Conservation (phyloP, 2,113 vertebrate species). For the Tachysurus fulvidraco region DNA sequence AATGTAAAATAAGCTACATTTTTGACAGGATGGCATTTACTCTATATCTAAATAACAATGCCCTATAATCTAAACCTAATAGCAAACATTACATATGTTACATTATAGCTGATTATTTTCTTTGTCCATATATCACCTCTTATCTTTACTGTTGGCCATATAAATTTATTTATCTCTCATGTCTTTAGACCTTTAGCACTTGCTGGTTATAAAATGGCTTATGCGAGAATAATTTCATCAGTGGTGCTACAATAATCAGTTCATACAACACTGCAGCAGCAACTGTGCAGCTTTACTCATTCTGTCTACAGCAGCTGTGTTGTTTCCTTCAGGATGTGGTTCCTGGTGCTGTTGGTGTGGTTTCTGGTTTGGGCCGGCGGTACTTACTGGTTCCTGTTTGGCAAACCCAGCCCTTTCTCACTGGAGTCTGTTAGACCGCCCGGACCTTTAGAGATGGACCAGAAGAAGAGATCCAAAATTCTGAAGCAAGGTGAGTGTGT, state of each 20-base stretch:
- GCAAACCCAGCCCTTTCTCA: slow-evolving; percentile 70
- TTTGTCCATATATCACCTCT: background rate
- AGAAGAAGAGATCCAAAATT: slow-evolving; percentile 74
- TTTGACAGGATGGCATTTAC: too few relatives aligned
- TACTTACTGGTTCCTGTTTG: slow-evolving; percentile 66
- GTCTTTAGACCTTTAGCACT: slow-evolving; percentile 58
- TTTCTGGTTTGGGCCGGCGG: slow-evolving; percentile 50
- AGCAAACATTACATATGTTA: too few relatives aligned
- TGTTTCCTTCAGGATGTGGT: slow-evolving; percentile 65
- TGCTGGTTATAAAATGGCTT: slow-evolving; percentile 44
- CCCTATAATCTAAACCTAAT: too few relatives aligned
- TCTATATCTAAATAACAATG: too few relatives aligned
- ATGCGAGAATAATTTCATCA: background rate
- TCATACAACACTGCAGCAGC: background rate
- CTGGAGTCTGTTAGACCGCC: slow-evolving; percentile 70
- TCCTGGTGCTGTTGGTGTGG: slow-evolving; percentile 64
- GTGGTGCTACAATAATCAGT: background rate
- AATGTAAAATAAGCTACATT: too few relatives aligned
- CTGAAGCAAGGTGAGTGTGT: slow-evolving; percentile 76
- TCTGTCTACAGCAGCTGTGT: too few relatives aligned
- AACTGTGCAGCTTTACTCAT: background rate
- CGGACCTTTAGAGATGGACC: slow-evolving; percentile 71
- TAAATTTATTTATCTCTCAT: background rate
- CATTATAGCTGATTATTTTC: background rate
- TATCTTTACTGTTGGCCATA: slow-evolving; percentile 62